A percentile compares a stretch with the other conserved stretches of the same genome.
Conservation (phyloP, 2,113 vertebrate species). For the Bufo bufo region DNA sequence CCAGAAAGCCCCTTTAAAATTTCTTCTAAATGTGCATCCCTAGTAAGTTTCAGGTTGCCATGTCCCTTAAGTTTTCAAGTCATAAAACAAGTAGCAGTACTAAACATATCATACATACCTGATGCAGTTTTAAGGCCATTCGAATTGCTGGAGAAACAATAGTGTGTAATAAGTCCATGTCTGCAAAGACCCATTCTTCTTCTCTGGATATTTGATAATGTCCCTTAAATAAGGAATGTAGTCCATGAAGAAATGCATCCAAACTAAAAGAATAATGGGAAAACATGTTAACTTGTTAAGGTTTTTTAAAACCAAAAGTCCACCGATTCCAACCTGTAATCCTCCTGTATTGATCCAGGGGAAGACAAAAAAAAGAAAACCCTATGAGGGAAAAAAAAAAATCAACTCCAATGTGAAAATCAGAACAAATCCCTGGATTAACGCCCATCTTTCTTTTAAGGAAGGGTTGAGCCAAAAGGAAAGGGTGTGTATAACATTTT, state of each 20-base stretch:
- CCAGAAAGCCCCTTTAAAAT: too few species aligned
- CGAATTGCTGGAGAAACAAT: constrained; percentile 92
- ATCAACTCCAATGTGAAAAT: too few species aligned
- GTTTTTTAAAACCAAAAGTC: too few species aligned
- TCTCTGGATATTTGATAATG: constrained; percentile 90
- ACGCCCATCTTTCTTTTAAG: too few species aligned
- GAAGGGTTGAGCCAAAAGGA: too few species aligned
- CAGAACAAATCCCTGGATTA: too few species aligned
- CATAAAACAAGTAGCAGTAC: neutral
- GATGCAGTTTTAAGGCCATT: constrained; percentile 97
- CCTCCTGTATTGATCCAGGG: too few species aligned
- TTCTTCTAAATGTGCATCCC: neutral
- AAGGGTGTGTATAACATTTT: too few species aligned
- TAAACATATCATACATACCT: constrained; percentile 72
- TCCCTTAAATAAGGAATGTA: constrained; percentile 94
- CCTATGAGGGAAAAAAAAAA: too few species aligned
- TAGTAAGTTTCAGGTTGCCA: neutral
- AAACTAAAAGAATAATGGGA: constrained; percentile 74
- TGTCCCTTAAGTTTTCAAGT: neutral
- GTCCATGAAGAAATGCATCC: constrained; percentile 93
- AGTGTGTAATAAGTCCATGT: constrained; percentile 93
- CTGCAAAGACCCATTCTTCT: constrained; percentile 96
- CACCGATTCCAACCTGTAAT: too few species aligned
- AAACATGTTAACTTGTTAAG: too few species aligned
- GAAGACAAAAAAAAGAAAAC: too few species aligned